Evolutionary conservation across 2,888 invertebrate species (phyloP), one percentile per base, ranked within the genome.

Genomic region (Rotaria socialis): DNA sequence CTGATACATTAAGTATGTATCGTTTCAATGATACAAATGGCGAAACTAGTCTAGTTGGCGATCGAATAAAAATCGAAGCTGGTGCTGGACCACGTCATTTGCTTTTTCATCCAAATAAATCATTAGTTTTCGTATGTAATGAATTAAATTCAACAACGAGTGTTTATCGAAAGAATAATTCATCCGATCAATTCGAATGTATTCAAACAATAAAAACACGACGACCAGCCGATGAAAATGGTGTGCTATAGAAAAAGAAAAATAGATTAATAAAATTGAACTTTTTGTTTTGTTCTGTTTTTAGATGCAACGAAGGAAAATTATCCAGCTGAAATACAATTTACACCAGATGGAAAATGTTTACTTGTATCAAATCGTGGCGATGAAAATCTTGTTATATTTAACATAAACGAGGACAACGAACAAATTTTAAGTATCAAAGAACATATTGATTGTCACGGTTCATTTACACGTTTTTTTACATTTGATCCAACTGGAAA

Each of bases 91-190:
- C 75, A 8, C 75, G 75, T 43, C 47, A 47, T 80, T 24, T 80
- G 7, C 0, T 80, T 47, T 80, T 80, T 80, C 75, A 80, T 80
- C 75, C 75, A 8, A 80, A 8, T 24, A 80, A 80, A 80, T 35
- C 75, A 2, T 47, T 80, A 24, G 75, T 47, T 16, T 80, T 43
- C 11, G 24, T 80, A n/a, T 80, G 75, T 47, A 80, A 80, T 80
- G 75, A 80, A 80, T 80, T 80, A 24, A 80, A 80, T 80, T 80
- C 75, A 80, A 80, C 75, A 80, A 43, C 75, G 24, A 80, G 47
- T 80, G 75, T 47, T 47, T 80, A 43, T 47, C 41, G 75, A 22
- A 35, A 24, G 3, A 14, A 80, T 80, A 16, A 22, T 24, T 47
- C 75, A 47, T n/a, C 10, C 7, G 75, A 41, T 80, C 22, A 47